Evolutionary conservation across 2,888 invertebrate species (phyloP), one percentile per base, ranked within the genome.

Genomic region (Leucania comma): DNA sequence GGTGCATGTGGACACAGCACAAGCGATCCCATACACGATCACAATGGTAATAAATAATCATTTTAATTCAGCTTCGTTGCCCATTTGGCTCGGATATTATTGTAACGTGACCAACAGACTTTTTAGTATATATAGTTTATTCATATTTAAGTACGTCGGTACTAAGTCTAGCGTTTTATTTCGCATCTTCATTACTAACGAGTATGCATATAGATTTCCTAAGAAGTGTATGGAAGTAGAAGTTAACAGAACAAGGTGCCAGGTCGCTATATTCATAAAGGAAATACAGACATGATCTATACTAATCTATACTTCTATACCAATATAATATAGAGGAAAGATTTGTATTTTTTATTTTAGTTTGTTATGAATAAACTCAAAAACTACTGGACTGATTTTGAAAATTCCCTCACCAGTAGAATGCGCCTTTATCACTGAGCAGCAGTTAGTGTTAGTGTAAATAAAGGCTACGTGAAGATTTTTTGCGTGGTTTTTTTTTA

Each of bases 51-150:
- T 89, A 88, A 89, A 89, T 88, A 58, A 24, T 70, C 87, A 88
- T 86, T 83, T 83, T 83, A 87, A 88, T 89, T 88, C 86, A 86
- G 86, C 85, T 84, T 80, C 80, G 82, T 65, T 80, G 80, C 82
- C 81, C 78, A 89, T 88, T 91, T 90, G 90, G 90, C 90, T 85
- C 87, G 81, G 72, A 79, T 80, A 78, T 83, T 81, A 76, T 83
- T 81, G 77, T 78, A 79, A 78, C 81, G 74, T 75, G 77, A 84
- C 72, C 70, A 72, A 72, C 12, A 61, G 51, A 65, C 66, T 60
- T 62, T 48, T 57, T 50, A 68, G 64, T 50, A 61, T 20, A 29
- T 69, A 22, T 50, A 32, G 54, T 57, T 20, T 14, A 69, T 57
- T 46, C 61, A 60, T 50, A 48, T 26, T 46, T 59, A 24, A 14